Base-by-base conservation (phyloP, 1,140 invertebrate genomes). In the Temnothorax nylanderi region DNA sequence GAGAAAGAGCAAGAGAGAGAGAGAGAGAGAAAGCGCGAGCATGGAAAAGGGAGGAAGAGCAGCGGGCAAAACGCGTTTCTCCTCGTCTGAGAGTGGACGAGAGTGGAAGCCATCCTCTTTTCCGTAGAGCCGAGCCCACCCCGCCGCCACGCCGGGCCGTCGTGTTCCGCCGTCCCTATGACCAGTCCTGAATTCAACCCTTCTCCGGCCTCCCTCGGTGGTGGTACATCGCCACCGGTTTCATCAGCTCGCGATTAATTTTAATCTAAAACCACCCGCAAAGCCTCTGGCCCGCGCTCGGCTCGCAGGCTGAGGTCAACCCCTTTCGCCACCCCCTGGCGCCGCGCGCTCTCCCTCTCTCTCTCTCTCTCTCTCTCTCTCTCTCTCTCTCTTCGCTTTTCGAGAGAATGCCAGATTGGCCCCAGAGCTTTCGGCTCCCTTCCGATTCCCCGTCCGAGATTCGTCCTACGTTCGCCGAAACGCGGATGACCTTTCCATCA, bases 191-290 rank as follows among this genome's bases (percentile, higher is more conserved):
- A 75, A 88, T 87, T 89, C 86, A 87, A 91, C 90, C 90, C 90
- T 91, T 89, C 90, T 89, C 90, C 80, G 26, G 71, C 51, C 88
- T 86, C 85, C 85, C 80, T 51, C 84, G 78, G 76, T 41, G 76
- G 85, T 78, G 81, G 62, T 85, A 85, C 84, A 86, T 86, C 84
- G 88, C 85, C 90, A 84, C 89, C 87, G 86, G 92, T 91, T 93
- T 93, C 91, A 92, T 91, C 92, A 92, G 89, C 87, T 92, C 84
- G 88, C 88, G 91, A 93, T 92, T 92, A 92, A 92, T 93, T 93
- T 93, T 93, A 92, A 93, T 93, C 90, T 91, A 89, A 89, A 93
- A 92, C 88, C 88, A 88, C 91, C 88, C 87, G 90, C 88, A 92
- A 92, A 92, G 90, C 91, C 90, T 92, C 91, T 86, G 84, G 86